phyloP scores from a whole-genome alignment of 2,888 invertebrate species.

The Euzetes globulus region DNA sequence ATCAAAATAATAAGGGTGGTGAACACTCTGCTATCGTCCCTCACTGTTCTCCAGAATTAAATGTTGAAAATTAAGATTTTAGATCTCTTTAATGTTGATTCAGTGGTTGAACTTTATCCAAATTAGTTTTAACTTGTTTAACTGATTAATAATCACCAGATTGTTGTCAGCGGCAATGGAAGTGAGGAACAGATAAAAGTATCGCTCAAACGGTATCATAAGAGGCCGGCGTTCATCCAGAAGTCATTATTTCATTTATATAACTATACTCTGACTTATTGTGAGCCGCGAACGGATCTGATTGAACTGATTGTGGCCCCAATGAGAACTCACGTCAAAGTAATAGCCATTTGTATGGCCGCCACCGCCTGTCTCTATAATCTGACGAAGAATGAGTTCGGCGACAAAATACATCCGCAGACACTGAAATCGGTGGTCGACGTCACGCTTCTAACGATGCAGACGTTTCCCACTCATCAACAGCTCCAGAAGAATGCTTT shows the following conservation, averaged over 20 bases:
- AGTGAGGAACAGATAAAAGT: slow-evolving; percentile 56
- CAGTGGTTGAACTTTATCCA: no score
- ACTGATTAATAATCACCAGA: no score
- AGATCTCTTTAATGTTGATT: no score
- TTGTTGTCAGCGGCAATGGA: slow-evolving; percentile 44
- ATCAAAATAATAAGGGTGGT: no score
- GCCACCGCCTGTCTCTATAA: slow-evolving; percentile 68
- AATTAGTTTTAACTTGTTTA: no score
- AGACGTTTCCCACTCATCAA: slow-evolving; percentile 58
- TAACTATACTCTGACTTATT: slow-evolving; percentile 47
- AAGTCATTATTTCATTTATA: slow-evolving; percentile 61
- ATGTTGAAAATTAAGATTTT: no score
- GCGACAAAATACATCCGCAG: slow-evolving; percentile 58
- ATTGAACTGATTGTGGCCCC: slow-evolving; percentile 51
- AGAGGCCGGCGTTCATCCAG: slow-evolving; percentile 57
- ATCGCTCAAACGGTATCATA: slow-evolving; percentile 55
- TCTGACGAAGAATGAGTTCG: slow-evolving; percentile 59
- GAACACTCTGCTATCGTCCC: no score
- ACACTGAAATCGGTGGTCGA: slow-evolving; percentile 58
- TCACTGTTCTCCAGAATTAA: no score
- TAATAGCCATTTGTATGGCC: slow-evolving; percentile 63
- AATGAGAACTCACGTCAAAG: slow-evolving; percentile 47
- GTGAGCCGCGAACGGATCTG: slow-evolving; percentile 57
- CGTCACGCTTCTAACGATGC: slow-evolving; percentile 61
- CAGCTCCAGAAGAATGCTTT: slow-evolving; percentile 65